These are phyloP conservation scores for Cebidichthys violaceus DNA, from an alignment of 2,113 vertebrate species.

Conservation along the genomic window DNA sequence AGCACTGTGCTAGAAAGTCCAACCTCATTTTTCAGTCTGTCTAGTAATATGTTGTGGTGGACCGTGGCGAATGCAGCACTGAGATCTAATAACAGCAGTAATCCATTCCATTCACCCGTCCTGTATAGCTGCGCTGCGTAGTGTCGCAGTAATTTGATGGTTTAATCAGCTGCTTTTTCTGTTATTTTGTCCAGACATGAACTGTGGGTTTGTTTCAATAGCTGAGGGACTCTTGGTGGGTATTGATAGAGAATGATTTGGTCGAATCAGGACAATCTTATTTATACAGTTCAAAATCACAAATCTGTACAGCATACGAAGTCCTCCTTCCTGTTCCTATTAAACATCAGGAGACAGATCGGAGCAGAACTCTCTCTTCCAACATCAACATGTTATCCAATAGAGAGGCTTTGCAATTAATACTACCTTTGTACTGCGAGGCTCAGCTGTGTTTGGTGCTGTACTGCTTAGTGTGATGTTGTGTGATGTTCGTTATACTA, in stretches of 20 bases:
- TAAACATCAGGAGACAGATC: not conserved
- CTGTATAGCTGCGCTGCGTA: not conserved
- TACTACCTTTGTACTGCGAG: not conserved
- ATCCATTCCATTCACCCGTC: not conserved
- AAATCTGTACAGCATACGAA: not conserved
- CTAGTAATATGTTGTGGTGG: not conserved
- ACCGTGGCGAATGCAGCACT: not conserved
- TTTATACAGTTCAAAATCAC: not conserved
- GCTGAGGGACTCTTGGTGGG: not conserved
- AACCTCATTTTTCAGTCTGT: not conserved
- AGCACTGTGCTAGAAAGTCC: not conserved
- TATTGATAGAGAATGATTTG: not conserved
- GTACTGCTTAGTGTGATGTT: not conserved
- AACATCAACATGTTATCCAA: not conserved
- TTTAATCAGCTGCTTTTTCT: not conserved
- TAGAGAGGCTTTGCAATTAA: not conserved
- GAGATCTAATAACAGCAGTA: not conserved
- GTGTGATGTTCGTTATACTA: not conserved
- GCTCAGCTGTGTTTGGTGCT: not conserved
- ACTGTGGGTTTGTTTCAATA: not conserved
- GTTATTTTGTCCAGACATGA: not conserved
- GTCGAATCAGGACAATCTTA: not conserved
- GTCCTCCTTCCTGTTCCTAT: not conserved
- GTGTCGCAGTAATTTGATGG: not conserved
- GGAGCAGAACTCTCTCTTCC: not conserved